Evolutionary conservation across 2,797 vertebrate species (phyloP), one percentile per base, ranked within the genome.

Genomic region (Notamacropus eugenii): DNA sequence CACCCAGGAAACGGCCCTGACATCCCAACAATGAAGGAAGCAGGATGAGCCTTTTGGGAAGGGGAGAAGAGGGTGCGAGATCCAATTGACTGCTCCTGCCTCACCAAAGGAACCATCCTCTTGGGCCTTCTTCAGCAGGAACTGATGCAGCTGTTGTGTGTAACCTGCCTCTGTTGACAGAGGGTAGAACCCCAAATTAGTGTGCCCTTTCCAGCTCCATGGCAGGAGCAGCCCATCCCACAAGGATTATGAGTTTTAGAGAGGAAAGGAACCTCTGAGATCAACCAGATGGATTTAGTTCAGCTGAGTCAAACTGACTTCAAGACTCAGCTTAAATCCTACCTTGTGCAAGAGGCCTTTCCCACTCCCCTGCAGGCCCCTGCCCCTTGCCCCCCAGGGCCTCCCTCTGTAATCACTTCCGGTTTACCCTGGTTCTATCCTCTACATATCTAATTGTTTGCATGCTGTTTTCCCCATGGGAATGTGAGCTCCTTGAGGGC

Each of bases 41-140:
- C n/a, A 24, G n/a, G n/a, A 24, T 9, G 6, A 0, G 6, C n/a
- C 67, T 82, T 46, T 46, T 24, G n/a, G 67, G 67, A 82, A 82
- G 40, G 74, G 40, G 22, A 10, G 24, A 82, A 24, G 8, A 27
- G 9, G 24, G 59, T 22, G 40, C 8, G 57, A 74, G 8, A 59
- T 46, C 29, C 10, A 46, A 13, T 54, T 62, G 3, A 52, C 57
- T 22, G 11, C 55, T 50, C 19, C 34, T 0, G 0, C 96, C 98
- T 98, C 97, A 99, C 99, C 98, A 0, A 97, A 98, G 58, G 94
- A 94, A n/a, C 96, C 29, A 0, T 98, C 98, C 28, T 98, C 97
- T 87, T 94, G 90, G 55, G 98, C 98, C 4, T 94, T 98, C 93
- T 93, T 97, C 28, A 0, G 56, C 94, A 99, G 95, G 96, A 98